phyloP scores from a whole-genome alignment of 53 echinoderm and acorn worm species.

The Echinometra lucunter region DNA sequence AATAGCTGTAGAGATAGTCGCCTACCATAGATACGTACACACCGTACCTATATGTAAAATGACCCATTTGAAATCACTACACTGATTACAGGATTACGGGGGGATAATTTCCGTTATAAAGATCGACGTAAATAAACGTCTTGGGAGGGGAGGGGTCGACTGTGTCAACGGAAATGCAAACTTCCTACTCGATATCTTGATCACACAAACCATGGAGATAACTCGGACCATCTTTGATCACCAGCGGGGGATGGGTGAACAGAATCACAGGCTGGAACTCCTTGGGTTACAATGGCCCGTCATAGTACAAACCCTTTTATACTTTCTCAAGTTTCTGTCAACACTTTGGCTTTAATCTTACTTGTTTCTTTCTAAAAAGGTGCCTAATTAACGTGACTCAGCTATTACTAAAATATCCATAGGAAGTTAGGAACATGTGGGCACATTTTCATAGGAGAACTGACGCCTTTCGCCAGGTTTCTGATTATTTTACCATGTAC shows the following conservation, averaged over 20 bases:
- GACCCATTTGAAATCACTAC: background rate
- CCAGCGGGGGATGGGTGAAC: conserved; percentile 12
- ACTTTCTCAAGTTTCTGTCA: background rate
- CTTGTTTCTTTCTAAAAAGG: background rate
- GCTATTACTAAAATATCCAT: too few species aligned
- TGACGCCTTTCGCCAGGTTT: too few species aligned
- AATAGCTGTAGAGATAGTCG: too few species aligned
- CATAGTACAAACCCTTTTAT: background rate
- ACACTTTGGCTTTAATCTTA: background rate
- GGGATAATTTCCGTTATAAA: background rate
- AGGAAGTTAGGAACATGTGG: too few species aligned
- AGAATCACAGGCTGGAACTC: background rate
- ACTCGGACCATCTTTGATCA: background rate
- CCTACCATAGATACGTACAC: too few species aligned
- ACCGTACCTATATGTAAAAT: background rate
- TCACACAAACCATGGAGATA: conserved; percentile 41
- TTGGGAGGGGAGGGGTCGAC: conserved; percentile 29
- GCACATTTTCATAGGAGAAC: too few species aligned
- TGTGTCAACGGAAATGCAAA: conserved; percentile 38
- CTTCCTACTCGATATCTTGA: conserved; percentile 40
- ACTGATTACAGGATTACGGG: background rate
- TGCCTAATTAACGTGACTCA: too few species aligned
- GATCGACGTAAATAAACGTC: conserved; percentile 32
- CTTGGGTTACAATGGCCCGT: background rate
- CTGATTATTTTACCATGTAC: too few species aligned